phyloP scores from a whole-genome alignment of 2,113 vertebrate species.

The Onychostoma macrolepis region DNA sequence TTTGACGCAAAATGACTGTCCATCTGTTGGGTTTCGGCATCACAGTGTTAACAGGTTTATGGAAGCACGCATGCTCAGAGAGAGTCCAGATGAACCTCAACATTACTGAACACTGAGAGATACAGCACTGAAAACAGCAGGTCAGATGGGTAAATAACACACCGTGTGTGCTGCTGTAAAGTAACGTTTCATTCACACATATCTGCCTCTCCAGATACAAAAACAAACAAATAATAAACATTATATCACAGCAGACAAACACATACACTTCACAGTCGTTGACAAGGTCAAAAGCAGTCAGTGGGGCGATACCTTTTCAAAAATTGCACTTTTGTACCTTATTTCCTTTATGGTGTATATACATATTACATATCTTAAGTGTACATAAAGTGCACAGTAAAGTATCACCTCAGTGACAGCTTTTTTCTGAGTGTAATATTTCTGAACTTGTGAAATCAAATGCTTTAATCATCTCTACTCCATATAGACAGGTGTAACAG shows the following conservation, averaged over 20 bases:
- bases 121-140: background rate
- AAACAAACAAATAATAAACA: background rate
- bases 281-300: too few relatives aligned
- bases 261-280: background rate
- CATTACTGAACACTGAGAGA: background rate
- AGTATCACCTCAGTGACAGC: too few relatives aligned
- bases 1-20: conserved; percentile 59
- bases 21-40: conserved; percentile 67
- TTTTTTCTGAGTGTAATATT: too few relatives aligned
- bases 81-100: background rate
- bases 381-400: too few relatives aligned
- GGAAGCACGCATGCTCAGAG: conserved; percentile 52
- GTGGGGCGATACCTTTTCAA: too few relatives aligned
- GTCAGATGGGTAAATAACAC: background rate
- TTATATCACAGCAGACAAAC: background rate
- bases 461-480: background rate
- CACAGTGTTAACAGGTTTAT: conserved; percentile 30
- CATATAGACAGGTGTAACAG: background rate
- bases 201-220: background rate
- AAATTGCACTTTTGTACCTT: too few relatives aligned
- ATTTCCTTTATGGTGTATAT: background rate
- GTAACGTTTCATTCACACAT: background rate
- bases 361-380: background rate
- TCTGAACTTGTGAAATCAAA: background rate
- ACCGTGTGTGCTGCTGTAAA: background rate